Evolutionary conservation across 2,113 vertebrate genomes (phyloP).

Genomic region (Melanocharis versteri): DNA sequence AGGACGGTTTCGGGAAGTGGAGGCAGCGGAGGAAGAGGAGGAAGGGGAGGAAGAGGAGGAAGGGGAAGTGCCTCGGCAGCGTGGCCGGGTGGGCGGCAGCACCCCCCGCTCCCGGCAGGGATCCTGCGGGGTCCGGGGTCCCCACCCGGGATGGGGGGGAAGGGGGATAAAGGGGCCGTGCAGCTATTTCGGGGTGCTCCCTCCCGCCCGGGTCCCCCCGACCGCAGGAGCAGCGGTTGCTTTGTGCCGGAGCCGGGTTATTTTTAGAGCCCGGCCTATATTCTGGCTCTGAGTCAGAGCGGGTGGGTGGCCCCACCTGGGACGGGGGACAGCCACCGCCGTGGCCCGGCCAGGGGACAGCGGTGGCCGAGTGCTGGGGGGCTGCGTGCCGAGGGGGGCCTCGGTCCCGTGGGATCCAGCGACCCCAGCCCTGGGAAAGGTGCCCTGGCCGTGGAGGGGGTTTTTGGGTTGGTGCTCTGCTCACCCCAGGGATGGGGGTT

Average conservation of each 20-base stretch:
- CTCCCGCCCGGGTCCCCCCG: not conserved
- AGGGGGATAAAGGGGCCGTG: not conserved
- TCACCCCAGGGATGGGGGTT: not conserved
- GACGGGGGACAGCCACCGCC: not conserved
- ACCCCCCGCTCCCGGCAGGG: fast-evolving
- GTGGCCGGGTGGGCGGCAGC: not conserved
- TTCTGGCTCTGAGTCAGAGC: slow-evolving; percentile 61
- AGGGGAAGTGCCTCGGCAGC: not conserved
- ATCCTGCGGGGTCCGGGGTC: not conserved
- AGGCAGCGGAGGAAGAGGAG: not conserved
- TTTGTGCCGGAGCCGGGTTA: slow-evolving; percentile 35
- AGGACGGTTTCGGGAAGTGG: not conserved
- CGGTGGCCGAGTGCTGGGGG: fast-evolving
- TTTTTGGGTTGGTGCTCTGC: not conserved
- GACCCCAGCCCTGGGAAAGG: not conserved
- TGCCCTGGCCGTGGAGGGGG: fast-evolving
- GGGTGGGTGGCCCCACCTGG: slow-evolving; percentile 42
- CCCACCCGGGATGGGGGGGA: fast-evolving
- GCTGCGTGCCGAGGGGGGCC: fast-evolving
- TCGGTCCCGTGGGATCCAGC: fast-evolving
- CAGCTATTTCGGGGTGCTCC: not conserved
- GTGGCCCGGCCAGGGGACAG: not conserved
- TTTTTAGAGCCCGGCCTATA: slow-evolving; percentile 55
- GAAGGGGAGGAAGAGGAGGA: not conserved
- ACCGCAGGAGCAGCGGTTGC: not conserved